phyloP scores from a whole-genome alignment of 1,140 invertebrate genomes.

The Gyrodactylus salaris region DNA sequence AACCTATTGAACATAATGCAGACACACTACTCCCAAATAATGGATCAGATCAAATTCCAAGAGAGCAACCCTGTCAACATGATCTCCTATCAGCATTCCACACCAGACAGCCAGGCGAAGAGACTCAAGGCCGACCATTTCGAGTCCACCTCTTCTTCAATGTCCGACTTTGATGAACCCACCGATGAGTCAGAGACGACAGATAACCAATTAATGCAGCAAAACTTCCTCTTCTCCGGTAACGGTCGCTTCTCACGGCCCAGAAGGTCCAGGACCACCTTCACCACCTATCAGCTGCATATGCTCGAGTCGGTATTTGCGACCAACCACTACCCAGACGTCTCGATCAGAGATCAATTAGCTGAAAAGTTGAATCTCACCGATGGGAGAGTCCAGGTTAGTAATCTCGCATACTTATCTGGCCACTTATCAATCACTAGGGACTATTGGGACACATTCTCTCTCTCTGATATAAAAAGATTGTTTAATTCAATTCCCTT shows the following conservation, averaged over 20 bases:
- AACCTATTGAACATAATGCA: neutral
- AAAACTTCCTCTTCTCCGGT: neutral
- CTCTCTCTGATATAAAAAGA: too few relatives aligned
- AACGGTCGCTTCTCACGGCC: conserved; percentile 15
- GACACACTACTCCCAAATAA: neutral
- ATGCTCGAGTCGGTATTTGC: conserved; percentile 60
- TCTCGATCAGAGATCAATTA: conserved; percentile 51
- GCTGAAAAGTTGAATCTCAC: conserved; percentile 51
- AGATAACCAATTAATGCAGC: neutral
- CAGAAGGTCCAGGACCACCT: conserved; percentile 62
- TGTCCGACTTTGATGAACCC: neutral
- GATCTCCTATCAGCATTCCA: neutral
- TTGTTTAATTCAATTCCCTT: too few relatives aligned
- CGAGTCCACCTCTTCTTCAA: neutral
- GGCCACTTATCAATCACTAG: too few relatives aligned
- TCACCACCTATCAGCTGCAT: conserved; percentile 63
- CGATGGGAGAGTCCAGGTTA: conserved; percentile 49
- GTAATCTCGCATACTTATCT: too few relatives aligned
- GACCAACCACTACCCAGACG: conserved; percentile 70
- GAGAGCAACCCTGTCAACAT: neutral
- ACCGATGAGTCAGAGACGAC: neutral
- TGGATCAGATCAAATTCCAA: neutral
- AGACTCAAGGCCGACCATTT: neutral
- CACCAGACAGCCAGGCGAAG: neutral
- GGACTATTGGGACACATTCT: too few relatives aligned